Evolutionary conservation across 1,140 invertebrate genomes (phyloP), one percentile per base, ranked within the genome.

Genomic region (Wiebesia pumilae): DNA sequence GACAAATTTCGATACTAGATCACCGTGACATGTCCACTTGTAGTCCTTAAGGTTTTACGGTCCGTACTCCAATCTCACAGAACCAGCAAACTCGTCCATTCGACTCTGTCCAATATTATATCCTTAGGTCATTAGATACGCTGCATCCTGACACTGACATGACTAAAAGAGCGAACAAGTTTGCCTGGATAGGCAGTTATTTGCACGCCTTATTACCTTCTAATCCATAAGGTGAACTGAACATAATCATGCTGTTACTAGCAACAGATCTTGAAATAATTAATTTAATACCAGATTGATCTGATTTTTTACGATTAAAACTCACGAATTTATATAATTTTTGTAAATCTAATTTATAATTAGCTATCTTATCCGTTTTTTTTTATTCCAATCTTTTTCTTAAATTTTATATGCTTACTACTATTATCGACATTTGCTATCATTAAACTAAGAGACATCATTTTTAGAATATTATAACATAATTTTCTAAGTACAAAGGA

Each of bases 71-170:
- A 43, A 43, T 75, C 71, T 33, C 38, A 43, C 30, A 38, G 27
- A 27, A 75, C 38, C 21, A 21, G 38, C 6, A 7, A 38, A 33
- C 69, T 71, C 33, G 35, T 21, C 27, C 27, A 40, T 38, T 24
- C 38, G 43, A n/a, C 33, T 71, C 33, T 38, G 35, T 19, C 21
- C 69, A 40, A 35, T 75, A 75, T 75, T 75, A 75, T 6, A 43
- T 75, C 10, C 71, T 75, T 75, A 43, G 40, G 9, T 75, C 71
- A n/a, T 75, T n/a, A 75, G 27, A 75, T 75, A 21, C 71, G 27
- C n/a, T 43, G 38, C 38, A 75, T 75, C 4, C 27, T n/a, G 27
- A 43, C 3, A 75, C 0, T 21, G 24, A 40, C 16, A 38, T 24
- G 27, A 75, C 6, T 43, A 16, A 14, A 43, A 75, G 71, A 43